A percentile compares a stretch with the other conserved stretches of the same genome.
Conservation (phyloP, 2,113 vertebrate genomes). For the Alethe castanea region DNA sequence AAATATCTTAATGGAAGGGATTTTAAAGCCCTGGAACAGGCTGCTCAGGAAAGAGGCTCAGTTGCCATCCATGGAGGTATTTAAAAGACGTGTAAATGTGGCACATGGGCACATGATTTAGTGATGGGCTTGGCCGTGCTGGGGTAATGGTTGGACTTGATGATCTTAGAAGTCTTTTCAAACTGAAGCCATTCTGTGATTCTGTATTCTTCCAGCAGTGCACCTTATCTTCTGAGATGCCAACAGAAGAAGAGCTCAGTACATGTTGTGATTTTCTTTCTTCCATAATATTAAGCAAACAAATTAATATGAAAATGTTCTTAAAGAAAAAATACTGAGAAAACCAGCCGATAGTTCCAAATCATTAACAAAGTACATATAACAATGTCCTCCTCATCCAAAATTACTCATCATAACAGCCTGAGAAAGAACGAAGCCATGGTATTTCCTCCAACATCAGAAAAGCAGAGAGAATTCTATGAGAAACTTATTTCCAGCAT, state of each 20-base stretch:
- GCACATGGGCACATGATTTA: neutral
- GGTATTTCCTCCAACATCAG: neutral
- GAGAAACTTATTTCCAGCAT: neutral
- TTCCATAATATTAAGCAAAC: neutral
- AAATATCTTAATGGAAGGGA: neutral
- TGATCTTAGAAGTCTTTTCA: neutral
- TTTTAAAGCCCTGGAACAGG: neutral
- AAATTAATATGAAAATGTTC: neutral
- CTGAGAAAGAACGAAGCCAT: neutral
- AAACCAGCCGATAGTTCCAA: neutral
- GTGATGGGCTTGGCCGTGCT: neutral
- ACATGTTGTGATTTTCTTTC: neutral
- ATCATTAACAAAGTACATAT: constrained; percentile 7
- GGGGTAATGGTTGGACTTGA: neutral
- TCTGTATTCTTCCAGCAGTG: neutral
- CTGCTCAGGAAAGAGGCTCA: neutral
- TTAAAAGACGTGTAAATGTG: neutral
- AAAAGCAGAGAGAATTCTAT: neutral
- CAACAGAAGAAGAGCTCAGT: neutral
- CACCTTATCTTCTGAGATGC: neutral
- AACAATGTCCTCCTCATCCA: neutral
- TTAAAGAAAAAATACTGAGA: neutral
- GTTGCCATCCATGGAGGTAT: neutral
- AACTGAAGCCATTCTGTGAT: neutral
- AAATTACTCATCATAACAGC: neutral